Conservation (phyloP, 1,140 invertebrate genomes). For the Cataglyphis hispanica region DNA sequence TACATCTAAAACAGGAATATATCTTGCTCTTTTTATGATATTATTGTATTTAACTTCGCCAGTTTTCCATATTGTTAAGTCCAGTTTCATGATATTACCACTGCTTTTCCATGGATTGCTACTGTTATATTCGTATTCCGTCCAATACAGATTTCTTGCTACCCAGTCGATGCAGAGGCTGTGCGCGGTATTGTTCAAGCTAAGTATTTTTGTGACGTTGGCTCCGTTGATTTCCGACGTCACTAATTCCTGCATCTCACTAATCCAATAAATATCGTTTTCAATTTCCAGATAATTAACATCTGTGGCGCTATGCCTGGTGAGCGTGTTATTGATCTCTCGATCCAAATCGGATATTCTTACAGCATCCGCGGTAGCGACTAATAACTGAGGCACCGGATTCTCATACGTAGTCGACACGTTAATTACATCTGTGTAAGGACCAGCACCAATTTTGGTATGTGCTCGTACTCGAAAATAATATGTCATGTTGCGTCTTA, state of each 20-base stretch:
- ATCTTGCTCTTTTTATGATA: conserved; percentile 85
- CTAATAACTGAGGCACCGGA: conserved; percentile 92
- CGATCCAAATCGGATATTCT: conserved; percentile 92
- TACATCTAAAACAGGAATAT: conserved; percentile 90
- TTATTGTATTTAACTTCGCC: conserved; percentile 84
- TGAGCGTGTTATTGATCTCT: conserved; percentile 87
- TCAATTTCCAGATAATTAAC: conserved; percentile 90
- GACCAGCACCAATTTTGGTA: conserved; percentile 91
- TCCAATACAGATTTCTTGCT: conserved; percentile 93
- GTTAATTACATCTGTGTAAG: conserved; percentile 88
- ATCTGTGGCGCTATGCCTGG: conserved; percentile 89
- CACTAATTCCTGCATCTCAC: conserved; percentile 92
- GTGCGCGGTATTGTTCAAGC: conserved; percentile 89
- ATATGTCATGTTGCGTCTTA: conserved; percentile 90
- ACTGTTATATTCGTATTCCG: conserved; percentile 87
- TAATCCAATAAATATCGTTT: conserved; percentile 93
- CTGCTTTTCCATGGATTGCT: conserved; percentile 74
- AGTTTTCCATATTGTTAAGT: conserved; percentile 83
- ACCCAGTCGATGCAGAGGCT: conserved; percentile 95
- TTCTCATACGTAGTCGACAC: conserved; percentile 90
- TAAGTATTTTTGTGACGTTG: conserved; percentile 88
- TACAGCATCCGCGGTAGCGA: conserved; percentile 90
- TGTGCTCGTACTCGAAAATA: conserved; percentile 93
- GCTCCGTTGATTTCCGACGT: conserved; percentile 88
- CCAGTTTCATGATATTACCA: conserved; percentile 80